A percentile compares a stretch with the other conserved stretches of the same genome.
Evolutionary conservation across 2,113 vertebrate genomes (phyloP).

Genomic region (Prolemur simus): DNA sequence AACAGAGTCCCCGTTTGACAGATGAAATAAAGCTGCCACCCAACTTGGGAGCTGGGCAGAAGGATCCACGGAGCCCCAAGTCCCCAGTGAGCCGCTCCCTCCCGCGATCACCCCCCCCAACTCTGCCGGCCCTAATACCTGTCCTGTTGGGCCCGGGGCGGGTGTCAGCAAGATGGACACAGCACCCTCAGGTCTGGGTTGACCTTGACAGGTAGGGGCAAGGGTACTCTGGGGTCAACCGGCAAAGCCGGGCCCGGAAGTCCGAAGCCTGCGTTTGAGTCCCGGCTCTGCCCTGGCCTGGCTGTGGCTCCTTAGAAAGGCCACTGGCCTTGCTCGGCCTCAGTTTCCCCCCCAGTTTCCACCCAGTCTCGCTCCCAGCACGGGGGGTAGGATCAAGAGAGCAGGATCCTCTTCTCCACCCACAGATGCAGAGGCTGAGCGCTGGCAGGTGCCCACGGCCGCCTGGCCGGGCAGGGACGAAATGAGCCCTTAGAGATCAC

Average conservation of each 20-base stretch:
- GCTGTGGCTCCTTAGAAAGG: not conserved
- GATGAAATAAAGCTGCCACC: not conserved
- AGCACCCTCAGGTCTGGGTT: accelerated
- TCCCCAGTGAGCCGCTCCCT: not conserved
- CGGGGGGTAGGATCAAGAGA: not conserved
- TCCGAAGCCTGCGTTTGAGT: not conserved
- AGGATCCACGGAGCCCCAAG: not conserved
- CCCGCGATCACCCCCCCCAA: not conserved
- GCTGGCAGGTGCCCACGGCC: accelerated
- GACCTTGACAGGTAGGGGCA: not conserved
- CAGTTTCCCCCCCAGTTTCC: not conserved
- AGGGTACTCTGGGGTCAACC: not conserved
- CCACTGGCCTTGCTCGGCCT: not conserved
- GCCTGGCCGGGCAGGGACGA: no score
- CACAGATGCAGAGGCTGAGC: not conserved
- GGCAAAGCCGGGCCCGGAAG: not conserved
- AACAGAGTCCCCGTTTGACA: not conserved
- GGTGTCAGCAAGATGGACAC: not conserved
- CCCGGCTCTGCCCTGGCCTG: not conserved
- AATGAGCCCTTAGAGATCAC: not conserved
- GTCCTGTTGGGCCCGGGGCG: not conserved
- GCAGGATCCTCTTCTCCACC: not conserved
- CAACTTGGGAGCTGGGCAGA: not conserved
- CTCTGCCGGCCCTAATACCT: not conserved
- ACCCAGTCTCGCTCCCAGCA: not conserved